Evolutionary conservation across 2,888 invertebrate genomes (phyloP), one percentile per base, ranked within the genome.

Genomic region (Chironomus tentans): DNA sequence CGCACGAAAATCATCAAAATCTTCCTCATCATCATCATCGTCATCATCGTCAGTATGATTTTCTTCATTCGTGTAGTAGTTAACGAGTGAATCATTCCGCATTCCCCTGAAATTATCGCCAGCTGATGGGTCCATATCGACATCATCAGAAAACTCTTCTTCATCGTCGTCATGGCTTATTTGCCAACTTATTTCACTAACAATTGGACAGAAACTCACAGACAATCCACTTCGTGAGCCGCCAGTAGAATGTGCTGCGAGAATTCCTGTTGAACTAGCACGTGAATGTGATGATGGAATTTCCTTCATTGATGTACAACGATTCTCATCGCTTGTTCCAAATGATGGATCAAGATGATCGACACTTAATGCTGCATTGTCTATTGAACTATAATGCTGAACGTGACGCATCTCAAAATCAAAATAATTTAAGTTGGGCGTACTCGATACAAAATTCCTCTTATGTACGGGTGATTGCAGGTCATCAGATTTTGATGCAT

Each of bases 181-280:
- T 78, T 89, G 87, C 91, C 92, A 93, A 81, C 90, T 90, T 77
- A 92, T 91, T 83, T 92, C 91, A 70, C 91, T 90, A 13, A 93
- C 92, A 73, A 92, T 89, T 3, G 92, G 92, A 79, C 90, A 91
- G 82, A 93, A 93, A 80, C 91, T 92, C 38, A 93, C 92, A 50
- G 85, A 85, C 65, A 86, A 85, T 7, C 85, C 80, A 61, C 86
- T 86, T 74, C 85, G 83, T 13, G 70, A 86, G 85, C 77, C 80
- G 82, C n/a, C 85, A 84, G 24, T 84, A 84, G 76, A 81, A 80
- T 15, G 74, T 21, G 69, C 50, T 10, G 76, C 69, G 3, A 76
- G 21, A 76, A 69, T 76, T 4, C 81, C 80, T 71, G 81, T 79
- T 48, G 84, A 82, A 77, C 76, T 77, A 77, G 47, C 77, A 72